Evolutionary conservation across 2,113 vertebrate genomes (phyloP).

Genomic region (Semnornis frantzii): DNA sequence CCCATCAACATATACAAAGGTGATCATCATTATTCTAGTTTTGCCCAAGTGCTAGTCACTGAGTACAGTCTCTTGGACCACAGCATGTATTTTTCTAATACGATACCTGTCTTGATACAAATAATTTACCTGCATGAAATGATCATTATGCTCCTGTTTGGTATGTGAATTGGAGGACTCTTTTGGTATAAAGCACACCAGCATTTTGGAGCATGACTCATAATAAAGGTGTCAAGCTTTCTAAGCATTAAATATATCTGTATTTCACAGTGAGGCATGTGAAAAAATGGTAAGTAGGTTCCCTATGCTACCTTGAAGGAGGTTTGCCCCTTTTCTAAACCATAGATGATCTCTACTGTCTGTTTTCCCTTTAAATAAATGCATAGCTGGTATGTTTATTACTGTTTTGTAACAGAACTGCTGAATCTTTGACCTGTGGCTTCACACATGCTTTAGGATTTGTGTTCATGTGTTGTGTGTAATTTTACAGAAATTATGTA

Average conservation of each 20-base stretch:
- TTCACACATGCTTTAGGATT: neutral
- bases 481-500: neutral
- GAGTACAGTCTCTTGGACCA: neutral
- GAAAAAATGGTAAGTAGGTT: constrained; percentile 58
- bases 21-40: neutral
- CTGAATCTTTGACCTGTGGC: neutral
- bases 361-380: neutral
- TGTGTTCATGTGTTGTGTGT: neutral
- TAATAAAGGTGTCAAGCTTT: neutral
- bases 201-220: neutral
- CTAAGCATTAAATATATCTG: neutral
- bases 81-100: neutral
- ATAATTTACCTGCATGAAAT: neutral
- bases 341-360: neutral
- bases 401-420: neutral
- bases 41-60: neutral
- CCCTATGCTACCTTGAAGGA: constrained; percentile 45
- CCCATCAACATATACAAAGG: neutral
- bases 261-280: neutral
- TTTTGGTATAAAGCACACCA: neutral
- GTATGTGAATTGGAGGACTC: neutral
- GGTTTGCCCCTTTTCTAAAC: neutral
- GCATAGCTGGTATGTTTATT: neutral
- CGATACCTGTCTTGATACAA: neutral
- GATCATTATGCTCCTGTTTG: neutral